phyloP scores from a whole-genome alignment of 2,888 invertebrate genomes.

The Dolichomitus sp. region DNA sequence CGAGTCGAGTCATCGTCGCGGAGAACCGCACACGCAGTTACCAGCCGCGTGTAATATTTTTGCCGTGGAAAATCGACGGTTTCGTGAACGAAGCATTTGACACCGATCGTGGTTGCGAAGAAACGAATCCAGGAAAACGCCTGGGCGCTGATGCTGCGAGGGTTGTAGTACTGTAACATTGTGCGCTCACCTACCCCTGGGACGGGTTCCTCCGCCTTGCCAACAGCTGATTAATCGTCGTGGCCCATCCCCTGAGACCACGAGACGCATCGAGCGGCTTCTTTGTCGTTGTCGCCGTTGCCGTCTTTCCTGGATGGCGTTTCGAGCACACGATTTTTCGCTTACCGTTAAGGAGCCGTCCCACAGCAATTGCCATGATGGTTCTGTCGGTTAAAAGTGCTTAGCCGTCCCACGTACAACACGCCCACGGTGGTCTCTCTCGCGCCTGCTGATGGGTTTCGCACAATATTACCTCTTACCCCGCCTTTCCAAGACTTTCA shows the following conservation, averaged over 20 bases:
- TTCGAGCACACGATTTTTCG: slow-evolving; percentile 79
- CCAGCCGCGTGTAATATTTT: neutral
- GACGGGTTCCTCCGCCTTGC: slow-evolving; percentile 82
- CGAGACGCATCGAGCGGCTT: slow-evolving; percentile 82
- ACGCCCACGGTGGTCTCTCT: slow-evolving; percentile 11
- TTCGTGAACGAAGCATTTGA: slow-evolving; percentile 50
- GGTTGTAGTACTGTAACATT: slow-evolving; percentile 78
- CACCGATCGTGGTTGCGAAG: slow-evolving; percentile 42
- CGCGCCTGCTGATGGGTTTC: slow-evolving; percentile 29
- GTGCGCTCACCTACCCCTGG: slow-evolving; percentile 78
- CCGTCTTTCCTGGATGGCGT: slow-evolving; percentile 73
- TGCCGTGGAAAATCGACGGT: slow-evolving; percentile 41
- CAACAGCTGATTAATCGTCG: slow-evolving; percentile 86
- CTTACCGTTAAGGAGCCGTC: slow-evolving; percentile 75
- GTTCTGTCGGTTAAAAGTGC: slow-evolving; percentile 34
- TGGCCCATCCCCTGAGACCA: slow-evolving; percentile 79
- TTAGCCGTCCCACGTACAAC: slow-evolving; percentile 13
- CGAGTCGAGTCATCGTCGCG: slow-evolving; percentile 77
- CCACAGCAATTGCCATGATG: slow-evolving; percentile 42
- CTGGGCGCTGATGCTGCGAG: slow-evolving; percentile 28
- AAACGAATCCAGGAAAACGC: slow-evolving; percentile 46
- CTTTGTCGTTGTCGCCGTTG: slow-evolving; percentile 78
- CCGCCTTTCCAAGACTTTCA: neutral
- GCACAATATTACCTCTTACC: slow-evolving; percentile 34
- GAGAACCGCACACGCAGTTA: slow-evolving; percentile 70